phyloP scores from a whole-genome alignment of 2,888 invertebrate species.

The Chaetogeoica ovagalla region DNA sequence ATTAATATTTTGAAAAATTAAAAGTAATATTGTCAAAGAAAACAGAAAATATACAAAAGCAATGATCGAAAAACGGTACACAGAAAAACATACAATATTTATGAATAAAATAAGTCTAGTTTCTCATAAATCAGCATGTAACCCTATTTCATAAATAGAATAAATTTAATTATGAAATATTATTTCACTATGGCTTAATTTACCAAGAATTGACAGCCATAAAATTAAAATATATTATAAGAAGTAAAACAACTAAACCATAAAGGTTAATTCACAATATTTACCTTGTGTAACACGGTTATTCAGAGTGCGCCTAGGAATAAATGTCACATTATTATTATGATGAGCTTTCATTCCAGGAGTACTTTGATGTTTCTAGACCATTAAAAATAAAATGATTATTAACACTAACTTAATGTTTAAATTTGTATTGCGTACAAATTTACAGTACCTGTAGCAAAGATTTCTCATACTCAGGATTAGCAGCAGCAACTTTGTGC shows the following conservation, averaged over 20 bases:
- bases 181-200: too few relatives aligned
- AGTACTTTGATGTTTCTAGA: constrained; percentile 40
- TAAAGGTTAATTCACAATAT: background rate
- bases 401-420: background rate
- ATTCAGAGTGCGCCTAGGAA: constrained; percentile 41
- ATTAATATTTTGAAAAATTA: background rate
- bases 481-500: constrained; percentile 50
- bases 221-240: too few relatives aligned
- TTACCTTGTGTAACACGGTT: constrained; percentile 46
- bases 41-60: too few relatives aligned
- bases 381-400: background rate
- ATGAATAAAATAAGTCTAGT: too few relatives aligned
- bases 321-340: constrained; percentile 42
- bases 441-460: constrained; percentile 42
- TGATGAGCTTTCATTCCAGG: constrained; percentile 30
- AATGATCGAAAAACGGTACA: too few relatives aligned
- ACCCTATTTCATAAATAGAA: too few relatives aligned
- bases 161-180: too few relatives aligned
- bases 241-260: too few relatives aligned
- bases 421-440: background rate
- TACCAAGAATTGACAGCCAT: too few relatives aligned
- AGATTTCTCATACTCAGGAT: constrained; percentile 48
- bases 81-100: too few relatives aligned
- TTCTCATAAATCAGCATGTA: too few relatives aligned
- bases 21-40: too few relatives aligned